Percentiles rank a stretch among this genome's conserved stretches.
These are phyloP conservation scores for Pipra filicauda DNA, from an alignment of 2,113 vertebrate genomes.

Conservation along the genomic window DNA sequence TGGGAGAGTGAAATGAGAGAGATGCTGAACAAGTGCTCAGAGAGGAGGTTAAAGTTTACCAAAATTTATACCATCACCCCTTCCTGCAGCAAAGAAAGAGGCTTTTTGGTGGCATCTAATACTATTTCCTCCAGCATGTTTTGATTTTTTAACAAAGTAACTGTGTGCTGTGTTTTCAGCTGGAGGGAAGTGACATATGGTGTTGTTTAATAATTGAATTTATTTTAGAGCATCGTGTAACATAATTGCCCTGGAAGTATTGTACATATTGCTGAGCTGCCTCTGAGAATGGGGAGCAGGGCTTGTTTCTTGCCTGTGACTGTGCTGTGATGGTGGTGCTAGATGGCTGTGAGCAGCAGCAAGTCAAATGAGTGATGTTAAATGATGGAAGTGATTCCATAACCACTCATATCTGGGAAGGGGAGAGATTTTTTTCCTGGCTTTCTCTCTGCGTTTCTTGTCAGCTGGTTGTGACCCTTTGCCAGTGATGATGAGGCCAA, in stretches of 20 bases:
- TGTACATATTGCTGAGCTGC: not conserved
- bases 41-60: not conserved
- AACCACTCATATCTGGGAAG: not conserved
- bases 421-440: not conserved
- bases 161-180: not conserved
- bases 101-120: not conserved
- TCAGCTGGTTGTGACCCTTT: not conserved
- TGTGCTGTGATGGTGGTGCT: not conserved
- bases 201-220: conserved; percentile 51
- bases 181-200: conserved; percentile 43
- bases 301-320: not conserved
- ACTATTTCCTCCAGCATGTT: not conserved
- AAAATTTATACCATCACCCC: not conserved
- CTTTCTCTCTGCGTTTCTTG: not conserved
- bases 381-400: not conserved
- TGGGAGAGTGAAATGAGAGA: not conserved
- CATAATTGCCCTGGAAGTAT: conserved; percentile 11
- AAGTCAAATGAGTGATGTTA: not conserved
- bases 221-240: conserved; percentile 35
- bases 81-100: not conserved
- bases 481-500: not conserved
- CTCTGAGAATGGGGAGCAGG: not conserved
- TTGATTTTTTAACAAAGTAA: not conserved
- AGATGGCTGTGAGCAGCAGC: not conserved
- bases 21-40: not conserved